phyloP scores from a whole-genome alignment of 2,888 invertebrate species.

The Liodrosophila aerea region DNA sequence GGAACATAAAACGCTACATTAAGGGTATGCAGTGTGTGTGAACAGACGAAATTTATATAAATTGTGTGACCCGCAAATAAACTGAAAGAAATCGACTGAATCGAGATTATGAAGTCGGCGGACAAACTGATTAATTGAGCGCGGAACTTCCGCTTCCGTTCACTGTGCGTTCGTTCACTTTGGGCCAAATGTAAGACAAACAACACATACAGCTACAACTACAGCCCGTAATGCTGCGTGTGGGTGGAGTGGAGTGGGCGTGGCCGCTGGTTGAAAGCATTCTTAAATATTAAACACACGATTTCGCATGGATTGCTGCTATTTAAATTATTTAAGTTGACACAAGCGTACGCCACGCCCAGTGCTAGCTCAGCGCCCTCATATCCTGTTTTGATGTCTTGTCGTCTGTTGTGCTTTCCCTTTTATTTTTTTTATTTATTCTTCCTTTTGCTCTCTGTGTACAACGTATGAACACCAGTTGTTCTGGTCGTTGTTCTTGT shows the following conservation, averaged over 20 bases:
- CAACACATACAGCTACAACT: background rate
- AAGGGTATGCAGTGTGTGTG: slow-evolving; percentile 17
- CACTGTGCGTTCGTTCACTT: too few species aligned
- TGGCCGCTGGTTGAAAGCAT: slow-evolving; percentile 23
- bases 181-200: slow-evolving; percentile 33
- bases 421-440: slow-evolving; percentile 8
- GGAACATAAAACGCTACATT: background rate
- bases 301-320: slow-evolving; percentile 55
- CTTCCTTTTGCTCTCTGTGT: background rate
- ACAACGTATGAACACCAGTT: slow-evolving; percentile 43
- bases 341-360: slow-evolving; percentile 43
- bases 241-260: slow-evolving; percentile 6
- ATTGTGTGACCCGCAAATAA: background rate
- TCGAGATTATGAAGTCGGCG: slow-evolving; percentile 32
- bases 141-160: slow-evolving; percentile 60
- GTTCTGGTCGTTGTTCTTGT: slow-evolving; percentile 32
- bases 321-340: slow-evolving; percentile 77
- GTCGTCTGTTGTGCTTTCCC: slow-evolving; percentile 36
- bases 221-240: background rate
- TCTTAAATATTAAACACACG: slow-evolving; percentile 64
- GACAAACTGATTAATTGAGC: slow-evolving; percentile 50
- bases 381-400: slow-evolving; percentile 54
- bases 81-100: background rate
- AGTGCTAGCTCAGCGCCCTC: slow-evolving; percentile 27
- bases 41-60: background rate